Conservation (phyloP, 2,797 vertebrate genomes). For the Geotria australis region DNA sequence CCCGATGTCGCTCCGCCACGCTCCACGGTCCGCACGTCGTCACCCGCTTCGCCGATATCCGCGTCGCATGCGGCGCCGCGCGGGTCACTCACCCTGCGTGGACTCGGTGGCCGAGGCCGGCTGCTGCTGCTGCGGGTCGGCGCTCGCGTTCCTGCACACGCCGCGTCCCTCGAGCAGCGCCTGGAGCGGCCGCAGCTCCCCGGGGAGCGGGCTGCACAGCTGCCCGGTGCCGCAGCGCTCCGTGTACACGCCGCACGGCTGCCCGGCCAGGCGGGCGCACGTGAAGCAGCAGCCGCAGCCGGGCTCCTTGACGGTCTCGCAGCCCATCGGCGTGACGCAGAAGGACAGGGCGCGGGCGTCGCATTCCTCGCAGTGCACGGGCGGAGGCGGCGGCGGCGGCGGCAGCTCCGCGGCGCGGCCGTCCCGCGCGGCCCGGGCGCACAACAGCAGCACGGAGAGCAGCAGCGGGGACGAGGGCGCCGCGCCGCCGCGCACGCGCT, state of each 20-base stretch:
- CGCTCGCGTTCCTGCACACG: constrained; percentile 16
- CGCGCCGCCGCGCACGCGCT: no score
- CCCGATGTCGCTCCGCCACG: no score
- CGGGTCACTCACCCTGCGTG: no score
- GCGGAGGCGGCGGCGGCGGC: not conserved
- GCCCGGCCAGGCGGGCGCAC: constrained; percentile 66
- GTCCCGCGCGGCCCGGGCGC: not conserved
- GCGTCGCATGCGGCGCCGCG: no score
- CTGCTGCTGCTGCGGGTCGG: no score
- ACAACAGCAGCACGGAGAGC: not conserved
- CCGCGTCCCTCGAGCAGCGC: constrained; percentile 76
- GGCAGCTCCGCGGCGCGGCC: not conserved
- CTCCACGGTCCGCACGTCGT: no score
- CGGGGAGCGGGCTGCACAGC: constrained; percentile 62
- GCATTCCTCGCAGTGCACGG: constrained; percentile 73
- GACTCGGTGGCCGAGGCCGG: no score
- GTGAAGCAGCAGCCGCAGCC: constrained; percentile 96
- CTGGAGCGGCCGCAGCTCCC: constrained; percentile 84
- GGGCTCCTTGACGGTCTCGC: constrained; percentile 84
- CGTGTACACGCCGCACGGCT: constrained; percentile 83
- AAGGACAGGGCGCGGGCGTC: constrained; percentile 74
- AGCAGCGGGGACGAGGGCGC: not conserved
- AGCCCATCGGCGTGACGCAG: constrained; percentile 66
- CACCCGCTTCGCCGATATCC: no score
- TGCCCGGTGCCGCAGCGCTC: constrained; percentile 67